These are phyloP conservation scores for Cephalopachus bancanus DNA, from an alignment of 2,797 vertebrate species.

Conservation along the genomic window DNA sequence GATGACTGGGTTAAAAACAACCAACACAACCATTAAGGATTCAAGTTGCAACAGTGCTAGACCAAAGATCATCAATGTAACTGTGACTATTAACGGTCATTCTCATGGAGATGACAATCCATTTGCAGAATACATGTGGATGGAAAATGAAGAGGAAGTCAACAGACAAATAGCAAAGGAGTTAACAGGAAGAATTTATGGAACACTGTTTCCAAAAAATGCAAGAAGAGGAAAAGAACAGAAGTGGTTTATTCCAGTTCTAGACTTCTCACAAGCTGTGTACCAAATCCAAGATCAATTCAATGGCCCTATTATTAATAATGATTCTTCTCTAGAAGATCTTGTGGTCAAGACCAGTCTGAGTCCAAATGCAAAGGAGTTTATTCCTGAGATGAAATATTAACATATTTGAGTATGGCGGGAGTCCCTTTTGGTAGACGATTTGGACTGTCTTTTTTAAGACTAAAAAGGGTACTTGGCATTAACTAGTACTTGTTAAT, in stretches of 20 bases:
- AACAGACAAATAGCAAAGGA: constrained; percentile 94
- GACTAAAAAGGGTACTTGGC: constrained; percentile 48
- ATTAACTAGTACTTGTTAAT: constrained; percentile 84
- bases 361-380: constrained; percentile 96
- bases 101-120: constrained; percentile 92
- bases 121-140: constrained; percentile 96
- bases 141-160: constrained; percentile 96
- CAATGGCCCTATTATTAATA: constrained; percentile 91
- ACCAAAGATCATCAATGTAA: constrained; percentile 90
- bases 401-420: constrained; percentile 89
- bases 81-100: constrained; percentile 91
- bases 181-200: constrained; percentile 95
- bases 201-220: constrained; percentile 96
- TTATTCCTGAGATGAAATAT: constrained; percentile 94
- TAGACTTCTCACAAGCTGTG: constrained; percentile 92
- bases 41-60: constrained; percentile 90
- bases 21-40: constrained; percentile 91
- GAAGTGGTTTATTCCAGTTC: constrained; percentile 95
- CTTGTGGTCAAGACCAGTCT: constrained; percentile 93
- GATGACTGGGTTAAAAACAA: constrained; percentile 27
- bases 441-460: constrained; percentile 79
- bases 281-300: constrained; percentile 93
- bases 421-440: constrained; percentile 88
- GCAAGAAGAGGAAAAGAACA: constrained; percentile 94
- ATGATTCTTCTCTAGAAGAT: constrained; percentile 89